These are phyloP conservation scores for Aleiodes testaceus DNA, from an alignment of 2,888 invertebrate species.

Conservation along the genomic window DNA sequence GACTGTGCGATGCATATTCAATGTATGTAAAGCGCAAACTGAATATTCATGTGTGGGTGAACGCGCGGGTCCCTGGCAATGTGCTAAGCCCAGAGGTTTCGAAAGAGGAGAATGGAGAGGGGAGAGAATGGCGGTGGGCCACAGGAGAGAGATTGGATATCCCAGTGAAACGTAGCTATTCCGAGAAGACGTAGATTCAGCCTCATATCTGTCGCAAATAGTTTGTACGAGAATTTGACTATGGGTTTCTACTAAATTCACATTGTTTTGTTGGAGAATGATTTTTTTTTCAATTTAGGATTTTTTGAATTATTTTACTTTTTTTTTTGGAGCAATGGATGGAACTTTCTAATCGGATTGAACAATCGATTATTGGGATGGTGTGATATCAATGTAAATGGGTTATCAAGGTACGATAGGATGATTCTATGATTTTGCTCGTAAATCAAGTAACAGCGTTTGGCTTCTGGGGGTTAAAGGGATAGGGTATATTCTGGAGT, in stretches of 20 bases:
- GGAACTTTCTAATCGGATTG: constrained; percentile 29
- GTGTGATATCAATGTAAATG: constrained; percentile 33
- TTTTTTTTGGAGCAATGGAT: constrained; percentile 15
- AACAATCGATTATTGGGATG: constrained; percentile 43
- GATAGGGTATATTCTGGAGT: constrained; percentile 24
- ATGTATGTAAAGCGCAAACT: constrained; percentile 69
- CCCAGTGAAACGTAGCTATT: constrained; percentile 22
- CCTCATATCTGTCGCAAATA: constrained; percentile 49
- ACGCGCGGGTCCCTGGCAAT: constrained; percentile 65
- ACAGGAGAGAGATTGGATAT: constrained; percentile 35
- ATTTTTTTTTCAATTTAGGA: neutral
- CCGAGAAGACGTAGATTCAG: constrained; percentile 31
- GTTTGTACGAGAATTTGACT: constrained; percentile 44
- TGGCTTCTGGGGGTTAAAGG: constrained; percentile 32
- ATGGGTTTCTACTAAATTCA: constrained; percentile 18
- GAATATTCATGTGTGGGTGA: constrained; percentile 71
- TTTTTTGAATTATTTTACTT: neutral
- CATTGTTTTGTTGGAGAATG: constrained; percentile 17
- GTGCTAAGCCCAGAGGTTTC: constrained; percentile 61
- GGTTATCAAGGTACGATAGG: constrained; percentile 33
- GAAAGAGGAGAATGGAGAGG: neutral
- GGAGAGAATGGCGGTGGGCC: neutral
- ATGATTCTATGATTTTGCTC: constrained; percentile 44
- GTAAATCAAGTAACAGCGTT: constrained; percentile 47
- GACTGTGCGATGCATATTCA: constrained; percentile 70